A percentile compares a stretch with the other conserved stretches of the same genome.
Conservation (phyloP, 2,113 vertebrate genomes). For the Muntiacus reevesi region DNA sequence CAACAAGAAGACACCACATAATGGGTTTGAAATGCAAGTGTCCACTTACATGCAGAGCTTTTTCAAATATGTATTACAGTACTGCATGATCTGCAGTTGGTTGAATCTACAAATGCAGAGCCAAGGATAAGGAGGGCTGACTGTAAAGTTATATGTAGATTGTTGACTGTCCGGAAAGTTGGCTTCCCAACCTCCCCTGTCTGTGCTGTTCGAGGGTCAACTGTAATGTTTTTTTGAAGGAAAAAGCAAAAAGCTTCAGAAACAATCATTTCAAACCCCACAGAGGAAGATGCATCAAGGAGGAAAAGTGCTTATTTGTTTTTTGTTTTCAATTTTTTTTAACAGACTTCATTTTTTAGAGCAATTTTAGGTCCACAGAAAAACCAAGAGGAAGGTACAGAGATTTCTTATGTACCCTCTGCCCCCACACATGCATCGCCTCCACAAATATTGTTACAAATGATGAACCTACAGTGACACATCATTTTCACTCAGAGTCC, state of each 20-base stretch:
- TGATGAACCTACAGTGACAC: neutral
- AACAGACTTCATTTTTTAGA: neutral
- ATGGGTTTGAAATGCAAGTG: neutral
- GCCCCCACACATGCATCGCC: too few species aligned
- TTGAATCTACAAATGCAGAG: neutral
- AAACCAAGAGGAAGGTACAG: neutral
- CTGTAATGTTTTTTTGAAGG: neutral
- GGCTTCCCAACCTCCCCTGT: neutral
- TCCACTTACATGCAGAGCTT: neutral
- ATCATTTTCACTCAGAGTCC: neutral
- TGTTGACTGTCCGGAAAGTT: neutral
- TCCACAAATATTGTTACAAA: neutral
- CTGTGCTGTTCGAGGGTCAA: neutral
- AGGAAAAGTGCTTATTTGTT: neutral
- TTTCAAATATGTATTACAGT: neutral
- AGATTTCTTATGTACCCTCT: neutral
- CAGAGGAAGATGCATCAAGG: neutral
- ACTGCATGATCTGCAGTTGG: neutral
- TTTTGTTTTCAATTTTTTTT: neutral
- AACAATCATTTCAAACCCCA: neutral
- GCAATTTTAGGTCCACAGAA: neutral
- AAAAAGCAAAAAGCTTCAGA: neutral
- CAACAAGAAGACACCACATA: neutral
- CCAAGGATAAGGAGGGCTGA: neutral
- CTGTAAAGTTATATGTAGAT: neutral